Evolutionary conservation across 2,797 vertebrate genomes (phyloP).

Genomic region (Danio choprae): DNA sequence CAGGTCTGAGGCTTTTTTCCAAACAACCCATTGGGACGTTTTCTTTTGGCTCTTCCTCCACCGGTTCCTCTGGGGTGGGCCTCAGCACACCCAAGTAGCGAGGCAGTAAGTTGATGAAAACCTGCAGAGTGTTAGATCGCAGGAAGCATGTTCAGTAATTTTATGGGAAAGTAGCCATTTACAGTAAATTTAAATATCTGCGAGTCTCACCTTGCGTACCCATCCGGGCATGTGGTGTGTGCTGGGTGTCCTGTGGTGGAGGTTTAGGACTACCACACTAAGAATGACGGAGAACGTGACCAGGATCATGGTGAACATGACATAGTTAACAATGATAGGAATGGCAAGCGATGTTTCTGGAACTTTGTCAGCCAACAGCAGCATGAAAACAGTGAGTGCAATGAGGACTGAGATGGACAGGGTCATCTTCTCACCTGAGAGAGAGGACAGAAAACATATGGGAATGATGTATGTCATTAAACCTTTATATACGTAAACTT

Average conservation of each 20-base stretch:
- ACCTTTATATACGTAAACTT: background rate
- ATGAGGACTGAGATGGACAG: constrained; percentile 84
- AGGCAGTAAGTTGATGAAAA: constrained; percentile 87
- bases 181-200: constrained; percentile 10
- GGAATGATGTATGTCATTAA: background rate
- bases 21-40: constrained; percentile 58
- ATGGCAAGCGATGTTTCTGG: constrained; percentile 82
- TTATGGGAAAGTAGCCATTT: background rate
- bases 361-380: constrained; percentile 83
- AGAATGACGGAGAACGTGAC: constrained; percentile 85
- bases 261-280: constrained; percentile 82
- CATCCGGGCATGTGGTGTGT: constrained; percentile 82
- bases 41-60: constrained; percentile 65
- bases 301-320: constrained; percentile 83
- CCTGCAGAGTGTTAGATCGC: constrained; percentile 65
- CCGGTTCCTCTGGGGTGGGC: constrained; percentile 76
- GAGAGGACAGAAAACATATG: background rate
- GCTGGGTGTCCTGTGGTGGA: constrained; percentile 80
- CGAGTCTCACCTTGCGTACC: constrained; percentile 75
- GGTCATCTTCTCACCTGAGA: constrained; percentile 84
- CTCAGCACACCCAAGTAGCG: constrained; percentile 85
- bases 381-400: constrained; percentile 84
- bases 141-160: background rate
- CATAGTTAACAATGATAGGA: constrained; percentile 85
- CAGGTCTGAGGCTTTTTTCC: constrained; percentile 70